Percentiles rank a stretch among this genome's conserved stretches.
Conservation (phyloP, 2,113 vertebrate species). For the Myrmecophaga tridactyla region DNA sequence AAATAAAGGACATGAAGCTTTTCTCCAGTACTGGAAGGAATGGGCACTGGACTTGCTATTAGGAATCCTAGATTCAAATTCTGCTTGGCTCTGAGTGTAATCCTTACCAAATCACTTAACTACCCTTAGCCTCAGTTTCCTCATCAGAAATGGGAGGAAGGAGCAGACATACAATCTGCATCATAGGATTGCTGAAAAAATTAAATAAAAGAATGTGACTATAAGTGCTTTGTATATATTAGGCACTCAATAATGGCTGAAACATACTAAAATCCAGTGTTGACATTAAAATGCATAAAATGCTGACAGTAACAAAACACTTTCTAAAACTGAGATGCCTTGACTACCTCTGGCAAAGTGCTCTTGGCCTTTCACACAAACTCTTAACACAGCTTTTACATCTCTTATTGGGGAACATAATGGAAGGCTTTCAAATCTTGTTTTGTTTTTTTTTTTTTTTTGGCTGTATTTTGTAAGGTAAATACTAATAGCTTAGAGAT, state of each 20-base stretch:
- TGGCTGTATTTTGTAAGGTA: neutral
- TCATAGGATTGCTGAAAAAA: neutral
- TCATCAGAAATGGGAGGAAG: neutral
- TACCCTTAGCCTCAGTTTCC: neutral
- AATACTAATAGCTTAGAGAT: neutral
- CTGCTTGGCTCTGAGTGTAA: neutral
- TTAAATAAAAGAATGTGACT: neutral
- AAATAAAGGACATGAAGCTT: slow-evolving; percentile 17
- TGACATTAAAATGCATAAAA: neutral
- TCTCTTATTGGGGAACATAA: neutral
- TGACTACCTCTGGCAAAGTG: neutral
- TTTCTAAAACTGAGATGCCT: neutral
- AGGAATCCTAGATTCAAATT: slow-evolving; percentile 15
- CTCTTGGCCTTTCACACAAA: neutral
- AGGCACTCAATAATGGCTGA: neutral
- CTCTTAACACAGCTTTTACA: neutral
- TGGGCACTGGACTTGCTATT: neutral
- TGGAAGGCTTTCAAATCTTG: neutral
- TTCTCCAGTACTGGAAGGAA: neutral
- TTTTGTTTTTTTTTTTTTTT: neutral
- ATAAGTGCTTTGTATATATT: neutral
- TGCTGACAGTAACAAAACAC: neutral
- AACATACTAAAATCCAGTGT: neutral
- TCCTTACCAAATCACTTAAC: neutral
- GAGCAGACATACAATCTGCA: neutral